phyloP scores from a whole-genome alignment of 1,140 invertebrate genomes.

The Pomacea maculata region DNA sequence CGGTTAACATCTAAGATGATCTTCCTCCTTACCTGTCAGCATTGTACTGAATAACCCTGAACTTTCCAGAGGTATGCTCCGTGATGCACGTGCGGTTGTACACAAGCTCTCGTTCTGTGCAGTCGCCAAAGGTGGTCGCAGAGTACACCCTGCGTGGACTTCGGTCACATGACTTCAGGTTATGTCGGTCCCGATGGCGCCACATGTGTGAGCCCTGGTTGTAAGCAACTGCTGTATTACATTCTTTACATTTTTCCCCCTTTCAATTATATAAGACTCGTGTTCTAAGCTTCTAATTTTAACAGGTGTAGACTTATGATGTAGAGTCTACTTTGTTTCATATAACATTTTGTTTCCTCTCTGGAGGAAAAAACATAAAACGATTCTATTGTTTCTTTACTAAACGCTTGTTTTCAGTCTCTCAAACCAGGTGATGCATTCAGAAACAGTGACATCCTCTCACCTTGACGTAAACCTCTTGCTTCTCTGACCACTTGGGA shows the following conservation, averaged over 20 bases:
- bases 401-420: no score
- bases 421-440: no score
- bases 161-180: constrained; percentile 36
- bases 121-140: constrained; percentile 31
- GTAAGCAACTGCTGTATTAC: neutral
- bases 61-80: constrained; percentile 25
- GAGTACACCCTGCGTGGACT: constrained; percentile 23
- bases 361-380: no score
- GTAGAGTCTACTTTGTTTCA: no score
- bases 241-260: no score
- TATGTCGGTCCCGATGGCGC: constrained; percentile 33
- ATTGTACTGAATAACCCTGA: constrained; percentile 35
- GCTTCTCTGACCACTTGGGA: constrained; percentile 46
- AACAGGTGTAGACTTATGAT: no score
- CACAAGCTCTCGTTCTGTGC: constrained; percentile 35
- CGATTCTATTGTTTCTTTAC: no score
- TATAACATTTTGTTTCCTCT: no score
- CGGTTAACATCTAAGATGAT: neutral
- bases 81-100: constrained; percentile 40
- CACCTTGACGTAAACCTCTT: constrained; percentile 44
- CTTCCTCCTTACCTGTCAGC: constrained; percentile 26
- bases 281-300: no score
- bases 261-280: no score
- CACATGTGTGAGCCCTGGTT: constrained; percentile 27
- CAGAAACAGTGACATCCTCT: neutral